Base-by-base conservation (phyloP, 2,888 invertebrate genomes). In the Brachyptera putata region DNA sequence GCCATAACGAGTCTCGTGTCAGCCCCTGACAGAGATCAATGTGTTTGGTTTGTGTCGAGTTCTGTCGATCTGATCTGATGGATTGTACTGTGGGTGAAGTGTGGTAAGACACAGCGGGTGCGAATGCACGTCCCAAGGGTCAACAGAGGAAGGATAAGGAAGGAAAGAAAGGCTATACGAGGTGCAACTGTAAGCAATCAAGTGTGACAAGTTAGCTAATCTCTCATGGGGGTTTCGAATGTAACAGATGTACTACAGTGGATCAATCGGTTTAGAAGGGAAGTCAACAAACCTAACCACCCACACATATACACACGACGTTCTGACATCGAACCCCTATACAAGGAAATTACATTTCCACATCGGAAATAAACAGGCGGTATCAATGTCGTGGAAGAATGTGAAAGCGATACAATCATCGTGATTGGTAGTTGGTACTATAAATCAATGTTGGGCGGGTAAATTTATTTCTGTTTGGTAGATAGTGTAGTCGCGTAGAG, bases 181-280 rank as follows among this genome's bases (percentile, higher is more conserved):
- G 48, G 48, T 50, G 50, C 26, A 50, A 50, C 50, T 50, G 50
- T 18, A 50, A 30, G 50, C 50, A 30, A 50, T 50, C 50, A 50
- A 26, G 30, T 25, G 50, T 50, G 50, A 50, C 50, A 50, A 34
- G 50, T 53, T 53, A 53, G 53, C 36, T 50, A 34, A 53, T 53
- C 53, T 34, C 53, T 26, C 22, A 21, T 2, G 49, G 25, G 16
- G 34, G 53, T 16, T n/a, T 36, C 21, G 53, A 16, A 21, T 34
- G 30, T 53, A 36, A 53, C 53, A 50, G 49, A 13, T 26, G 26
- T 25, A n/a, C 14, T n/a, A n/a, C 16, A 13, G 21, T 53, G 53
- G 53, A 53, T 53, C 53, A 53, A 53, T 36, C 53, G 53, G 34
- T 22, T 34, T 9, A 18, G 50, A 30, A 21, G 14, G 26, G 16